A percentile compares a stretch with the other conserved stretches of the same genome.
phyloP scores from a whole-genome alignment of 2,797 vertebrate genomes.

The Sebastes kiyomatsui region DNA sequence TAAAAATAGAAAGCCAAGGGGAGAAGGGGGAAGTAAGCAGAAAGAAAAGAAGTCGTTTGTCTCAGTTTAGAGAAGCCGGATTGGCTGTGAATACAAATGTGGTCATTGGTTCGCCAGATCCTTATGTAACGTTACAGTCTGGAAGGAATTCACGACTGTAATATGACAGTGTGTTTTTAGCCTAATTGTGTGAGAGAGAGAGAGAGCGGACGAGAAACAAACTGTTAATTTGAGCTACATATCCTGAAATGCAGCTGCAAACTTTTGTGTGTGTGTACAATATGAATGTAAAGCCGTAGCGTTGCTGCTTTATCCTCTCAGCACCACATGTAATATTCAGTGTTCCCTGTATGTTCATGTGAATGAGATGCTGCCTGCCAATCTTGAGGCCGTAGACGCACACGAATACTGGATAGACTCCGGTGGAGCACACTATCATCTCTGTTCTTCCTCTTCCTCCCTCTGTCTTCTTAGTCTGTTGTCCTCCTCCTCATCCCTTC shows the following conservation, averaged over 20 bases:
- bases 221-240: conserved; percentile 14
- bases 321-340: conserved; percentile 54
- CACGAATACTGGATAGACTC: conserved; percentile 22
- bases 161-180: conserved; percentile 11
- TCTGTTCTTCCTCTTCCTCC: not conserved
- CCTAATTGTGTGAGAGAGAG: not conserved
- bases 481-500: not conserved
- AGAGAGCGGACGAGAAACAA: not conserved
- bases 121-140: conserved; percentile 13
- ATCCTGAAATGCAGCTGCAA: not conserved
- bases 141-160: conserved; percentile 15
- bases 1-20: conserved; percentile 64
- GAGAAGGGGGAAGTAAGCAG: conserved; percentile 36
- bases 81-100: conserved; percentile 52
- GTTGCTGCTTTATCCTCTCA: not conserved
- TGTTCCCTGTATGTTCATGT: conserved; percentile 31
- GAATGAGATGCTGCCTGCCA: conserved; percentile 47
- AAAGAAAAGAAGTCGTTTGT: conserved; percentile 60
- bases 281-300: not conserved
- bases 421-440: not conserved
- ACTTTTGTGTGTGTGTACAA: not conserved
- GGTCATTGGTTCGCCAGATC: conserved; percentile 34
- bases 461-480: not conserved
- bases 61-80: conserved; percentile 42
- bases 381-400: conserved; percentile 25